These are phyloP conservation scores for Hybognathus amarus DNA, from an alignment of 2,797 vertebrate species.

Conservation along the genomic window DNA sequence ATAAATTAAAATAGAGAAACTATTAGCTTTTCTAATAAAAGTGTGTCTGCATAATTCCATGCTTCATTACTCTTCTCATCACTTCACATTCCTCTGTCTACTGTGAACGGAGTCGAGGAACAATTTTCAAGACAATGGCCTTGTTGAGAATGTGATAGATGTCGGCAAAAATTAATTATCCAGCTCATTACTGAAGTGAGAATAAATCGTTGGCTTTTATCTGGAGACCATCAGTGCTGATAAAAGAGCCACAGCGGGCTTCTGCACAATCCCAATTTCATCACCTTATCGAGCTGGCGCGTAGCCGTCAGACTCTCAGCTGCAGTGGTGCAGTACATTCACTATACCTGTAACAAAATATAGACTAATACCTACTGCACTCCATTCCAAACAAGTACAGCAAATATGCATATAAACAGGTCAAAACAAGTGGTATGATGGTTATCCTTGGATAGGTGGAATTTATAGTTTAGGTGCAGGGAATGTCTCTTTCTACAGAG, in stretches of 20 bases:
- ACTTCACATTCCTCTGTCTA: slow-evolving; percentile 56
- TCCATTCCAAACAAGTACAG: neutral
- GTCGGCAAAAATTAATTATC: slow-evolving; percentile 76
- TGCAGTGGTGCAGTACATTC: neutral
- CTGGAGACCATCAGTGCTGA: slow-evolving; percentile 66
- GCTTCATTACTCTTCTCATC: slow-evolving; percentile 59
- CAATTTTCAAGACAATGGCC: slow-evolving; percentile 67
- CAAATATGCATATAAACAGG: neutral
- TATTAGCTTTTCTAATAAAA: slow-evolving; percentile 63
- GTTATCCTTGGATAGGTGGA: neutral
- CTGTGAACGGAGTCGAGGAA: slow-evolving; percentile 57
- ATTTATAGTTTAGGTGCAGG: neutral
- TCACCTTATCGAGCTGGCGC: slow-evolving; percentile 60
- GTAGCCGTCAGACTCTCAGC: neutral
- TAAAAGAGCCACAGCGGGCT: slow-evolving; percentile 69
- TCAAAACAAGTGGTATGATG: neutral
- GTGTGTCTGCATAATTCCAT: slow-evolving; percentile 58
- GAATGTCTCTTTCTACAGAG: neutral
- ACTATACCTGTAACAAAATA: slow-evolving; percentile 2
- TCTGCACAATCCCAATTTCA: slow-evolving; percentile 61
- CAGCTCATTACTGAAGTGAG: slow-evolving; percentile 71
- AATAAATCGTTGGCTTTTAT: slow-evolving; percentile 77
- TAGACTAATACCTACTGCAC: neutral
- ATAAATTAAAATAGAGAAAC: slow-evolving; percentile 58
- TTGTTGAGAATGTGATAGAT: slow-evolving; percentile 75